phyloP scores from a whole-genome alignment of 2,888 invertebrate species.

The Salticus scenicus region DNA sequence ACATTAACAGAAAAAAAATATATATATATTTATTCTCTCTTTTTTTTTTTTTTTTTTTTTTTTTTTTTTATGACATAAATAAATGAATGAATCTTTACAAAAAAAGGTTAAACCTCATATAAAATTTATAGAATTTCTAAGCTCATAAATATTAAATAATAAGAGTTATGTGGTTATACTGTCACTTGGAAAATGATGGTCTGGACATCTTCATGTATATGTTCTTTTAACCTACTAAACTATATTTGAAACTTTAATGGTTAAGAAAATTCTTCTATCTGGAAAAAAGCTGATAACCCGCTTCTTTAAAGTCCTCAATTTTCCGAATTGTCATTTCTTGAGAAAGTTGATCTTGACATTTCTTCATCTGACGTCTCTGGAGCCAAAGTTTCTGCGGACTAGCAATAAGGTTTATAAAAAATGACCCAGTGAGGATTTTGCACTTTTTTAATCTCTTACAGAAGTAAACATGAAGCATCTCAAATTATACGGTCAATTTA shows the following conservation, averaged over 20 bases:
- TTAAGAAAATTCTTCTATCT: not conserved
- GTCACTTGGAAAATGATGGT: too few relatives aligned
- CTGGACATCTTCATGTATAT: too few relatives aligned
- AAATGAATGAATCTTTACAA: too few relatives aligned
- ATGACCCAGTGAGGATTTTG: not conserved
- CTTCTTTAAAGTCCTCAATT: not conserved
- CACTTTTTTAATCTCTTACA: not conserved
- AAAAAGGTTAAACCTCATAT: too few relatives aligned
- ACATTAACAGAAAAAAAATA: too few relatives aligned
- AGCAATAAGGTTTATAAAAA: not conserved
- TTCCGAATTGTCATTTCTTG: not conserved
- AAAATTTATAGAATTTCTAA: too few relatives aligned
- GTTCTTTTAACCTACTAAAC: not conserved
- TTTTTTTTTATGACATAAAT: too few relatives aligned
- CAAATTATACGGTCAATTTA: not conserved
- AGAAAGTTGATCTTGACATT: not conserved
- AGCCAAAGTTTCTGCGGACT: not conserved
- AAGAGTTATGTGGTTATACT: too few relatives aligned
- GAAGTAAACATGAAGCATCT: not conserved
- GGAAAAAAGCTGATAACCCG: not conserved
- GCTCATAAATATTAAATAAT: too few relatives aligned
- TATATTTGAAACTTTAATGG: not conserved
- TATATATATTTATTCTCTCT: too few relatives aligned
- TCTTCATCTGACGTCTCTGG: not conserved
- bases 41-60: too few relatives aligned